These are phyloP conservation scores for Bombus pyrosoma DNA, from an alignment of 1,140 invertebrate genomes.

Conservation along the genomic window DNA sequence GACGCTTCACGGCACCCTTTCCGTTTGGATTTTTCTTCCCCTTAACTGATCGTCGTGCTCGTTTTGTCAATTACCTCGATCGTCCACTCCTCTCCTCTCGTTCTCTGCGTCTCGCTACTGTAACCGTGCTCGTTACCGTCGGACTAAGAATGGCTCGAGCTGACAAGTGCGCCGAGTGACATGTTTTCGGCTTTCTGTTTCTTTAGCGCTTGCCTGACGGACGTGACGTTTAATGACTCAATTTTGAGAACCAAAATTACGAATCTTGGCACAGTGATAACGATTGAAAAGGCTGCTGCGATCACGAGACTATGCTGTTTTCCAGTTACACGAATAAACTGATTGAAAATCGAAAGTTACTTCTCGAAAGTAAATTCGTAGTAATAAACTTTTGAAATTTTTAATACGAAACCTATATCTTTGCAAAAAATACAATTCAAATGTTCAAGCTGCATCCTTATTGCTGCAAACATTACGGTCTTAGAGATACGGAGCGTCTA, in stretches of 20 bases:
- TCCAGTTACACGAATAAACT: background rate
- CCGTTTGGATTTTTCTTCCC: background rate
- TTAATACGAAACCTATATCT: no score
- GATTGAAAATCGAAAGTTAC: no score
- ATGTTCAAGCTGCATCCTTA: background rate
- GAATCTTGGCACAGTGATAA: background rate
- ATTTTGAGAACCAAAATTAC: background rate
- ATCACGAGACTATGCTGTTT: no score
- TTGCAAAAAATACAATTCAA: background rate
- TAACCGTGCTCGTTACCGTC: conserved; percentile 19
- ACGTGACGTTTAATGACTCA: background rate
- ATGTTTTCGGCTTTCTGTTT: background rate
- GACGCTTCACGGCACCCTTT: background rate
- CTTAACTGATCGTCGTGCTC: background rate
- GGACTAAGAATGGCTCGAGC: background rate
- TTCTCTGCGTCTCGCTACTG: background rate
- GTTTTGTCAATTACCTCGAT: conserved; percentile 20
- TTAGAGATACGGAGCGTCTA: background rate
- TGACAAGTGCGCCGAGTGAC: background rate
- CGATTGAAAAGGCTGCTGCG: no score
- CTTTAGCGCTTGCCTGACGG: background rate
- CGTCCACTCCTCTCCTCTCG: background rate
- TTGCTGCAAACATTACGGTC: background rate
- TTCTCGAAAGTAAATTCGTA: background rate
- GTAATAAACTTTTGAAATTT: background rate